Percentiles rank a stretch among this genome's conserved stretches.
Evolutionary conservation across 2,113 vertebrate species (phyloP).

Genomic region (Triplophysa siluroides): DNA sequence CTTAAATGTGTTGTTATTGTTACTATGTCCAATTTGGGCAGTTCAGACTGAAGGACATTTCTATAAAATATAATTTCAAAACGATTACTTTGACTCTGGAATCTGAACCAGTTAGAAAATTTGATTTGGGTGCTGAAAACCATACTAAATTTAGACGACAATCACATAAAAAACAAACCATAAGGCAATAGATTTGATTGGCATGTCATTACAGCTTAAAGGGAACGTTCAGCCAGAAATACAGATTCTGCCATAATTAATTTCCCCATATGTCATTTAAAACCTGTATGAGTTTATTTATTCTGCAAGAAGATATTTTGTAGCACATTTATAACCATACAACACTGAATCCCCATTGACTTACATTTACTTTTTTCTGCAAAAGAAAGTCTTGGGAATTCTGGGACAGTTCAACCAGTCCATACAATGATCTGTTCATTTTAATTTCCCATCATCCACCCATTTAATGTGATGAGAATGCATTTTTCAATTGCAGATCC

Average conservation of each 20-base stretch:
- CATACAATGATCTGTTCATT: neutral
- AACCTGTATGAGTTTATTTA: too few species aligned
- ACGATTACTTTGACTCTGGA: neutral
- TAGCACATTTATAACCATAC: too few species aligned
- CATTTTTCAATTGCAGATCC: neutral
- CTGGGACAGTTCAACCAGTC: neutral
- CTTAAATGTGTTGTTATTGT: neutral
- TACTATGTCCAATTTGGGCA: neutral
- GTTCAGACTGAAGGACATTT: neutral
- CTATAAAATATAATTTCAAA: neutral
- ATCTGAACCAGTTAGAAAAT: neutral
- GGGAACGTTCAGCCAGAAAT: too few species aligned
- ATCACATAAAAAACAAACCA: too few species aligned
- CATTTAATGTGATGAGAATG: neutral
- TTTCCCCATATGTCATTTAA: too few species aligned
- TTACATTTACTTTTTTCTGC: too few species aligned
- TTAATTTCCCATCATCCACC: neutral
- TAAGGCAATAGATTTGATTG: conserved; percentile 15
- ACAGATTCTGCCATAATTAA: too few species aligned
- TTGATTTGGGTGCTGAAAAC: neutral
- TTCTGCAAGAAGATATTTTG: too few species aligned
- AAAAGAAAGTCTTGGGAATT: too few species aligned
- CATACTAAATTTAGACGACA: neutral
- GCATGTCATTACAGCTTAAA: conserved; percentile 18
- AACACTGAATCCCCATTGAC: too few species aligned